phyloP scores from a whole-genome alignment of 2,797 vertebrate genomes.

The Pampus argenteus region DNA sequence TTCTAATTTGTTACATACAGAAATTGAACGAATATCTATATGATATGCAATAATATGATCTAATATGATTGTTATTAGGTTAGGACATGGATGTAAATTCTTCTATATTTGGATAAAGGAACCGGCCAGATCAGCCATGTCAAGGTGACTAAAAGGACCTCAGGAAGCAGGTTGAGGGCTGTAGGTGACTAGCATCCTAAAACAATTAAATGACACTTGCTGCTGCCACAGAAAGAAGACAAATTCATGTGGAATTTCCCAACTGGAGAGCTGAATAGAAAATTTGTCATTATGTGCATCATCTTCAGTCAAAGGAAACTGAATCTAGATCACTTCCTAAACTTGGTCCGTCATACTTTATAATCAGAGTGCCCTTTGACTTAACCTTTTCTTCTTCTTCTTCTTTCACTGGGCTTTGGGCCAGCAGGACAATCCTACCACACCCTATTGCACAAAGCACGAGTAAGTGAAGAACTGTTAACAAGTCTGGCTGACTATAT shows the following conservation, averaged over 20 bases:
- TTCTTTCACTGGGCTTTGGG: constrained; percentile 22
- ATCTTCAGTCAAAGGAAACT: constrained; percentile 41
- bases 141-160: neutral
- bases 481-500: constrained; percentile 37
- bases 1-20: constrained; percentile 5
- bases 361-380: constrained; percentile 37
- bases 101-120: neutral
- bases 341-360: constrained; percentile 25
- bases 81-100: neutral
- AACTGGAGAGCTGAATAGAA: constrained; percentile 15
- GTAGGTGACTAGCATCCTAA: constrained; percentile 1
- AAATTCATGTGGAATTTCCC: constrained; percentile 39
- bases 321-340: constrained; percentile 20
- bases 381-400: constrained; percentile 21
- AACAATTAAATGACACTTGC: neutral
- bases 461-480: constrained; percentile 42
- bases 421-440: constrained; percentile 1
- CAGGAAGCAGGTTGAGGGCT: neutral
- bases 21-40: neutral
- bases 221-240: constrained; percentile 22
- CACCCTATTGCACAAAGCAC: neutral
- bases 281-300: too few species aligned
- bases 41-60: neutral
- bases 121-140: neutral
- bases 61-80: neutral